Conservation (phyloP, 2,888 invertebrate species). For the Polia nebulosa region DNA sequence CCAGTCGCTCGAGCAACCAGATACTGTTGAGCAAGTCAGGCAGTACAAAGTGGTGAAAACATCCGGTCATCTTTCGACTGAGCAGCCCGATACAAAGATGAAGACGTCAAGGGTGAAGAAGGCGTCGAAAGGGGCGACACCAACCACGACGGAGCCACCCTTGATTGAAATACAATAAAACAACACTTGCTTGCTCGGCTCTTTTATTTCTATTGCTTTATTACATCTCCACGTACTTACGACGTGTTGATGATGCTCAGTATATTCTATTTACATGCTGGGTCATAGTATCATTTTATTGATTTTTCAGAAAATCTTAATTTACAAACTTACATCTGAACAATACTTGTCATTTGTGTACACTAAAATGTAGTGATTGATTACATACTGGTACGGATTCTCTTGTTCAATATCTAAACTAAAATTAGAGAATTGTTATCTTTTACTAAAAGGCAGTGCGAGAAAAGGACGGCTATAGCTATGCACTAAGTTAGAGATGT, state of each 20-base stretch:
- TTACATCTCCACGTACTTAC: conserved; percentile 32
- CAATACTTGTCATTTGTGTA: conserved; percentile 2
- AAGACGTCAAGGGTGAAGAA: not conserved
- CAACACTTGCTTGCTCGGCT: conserved; percentile 28
- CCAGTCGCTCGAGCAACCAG: conserved; percentile 9
- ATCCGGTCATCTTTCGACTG: not conserved
- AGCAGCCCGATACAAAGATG: not conserved
- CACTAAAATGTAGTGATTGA: not conserved
- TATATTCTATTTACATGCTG: conserved; percentile 13
- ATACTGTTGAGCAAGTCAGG: conserved; percentile 8
- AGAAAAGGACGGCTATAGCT: too few relatives aligned
- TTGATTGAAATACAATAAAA: conserved; percentile 42
- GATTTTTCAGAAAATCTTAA: conserved; percentile 17
- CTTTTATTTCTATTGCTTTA: conserved; percentile 46
- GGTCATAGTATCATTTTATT: not conserved
- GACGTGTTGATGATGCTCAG: conserved; percentile 3
- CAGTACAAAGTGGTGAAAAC: conserved; percentile 15
- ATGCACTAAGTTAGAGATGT: too few relatives aligned
- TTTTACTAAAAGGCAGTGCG: too few relatives aligned
- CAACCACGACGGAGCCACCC: not conserved
- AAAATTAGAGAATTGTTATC: too few relatives aligned
- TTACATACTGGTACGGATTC: not conserved
- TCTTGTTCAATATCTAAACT: too few relatives aligned
- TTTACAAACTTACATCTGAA: conserved; percentile 5
- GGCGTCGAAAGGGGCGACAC: not conserved